A percentile compares a stretch with the other conserved stretches of the same genome.
Evolutionary conservation across 2,797 vertebrate species (phyloP).

Genomic region (Thaleichthys pacificus): DNA sequence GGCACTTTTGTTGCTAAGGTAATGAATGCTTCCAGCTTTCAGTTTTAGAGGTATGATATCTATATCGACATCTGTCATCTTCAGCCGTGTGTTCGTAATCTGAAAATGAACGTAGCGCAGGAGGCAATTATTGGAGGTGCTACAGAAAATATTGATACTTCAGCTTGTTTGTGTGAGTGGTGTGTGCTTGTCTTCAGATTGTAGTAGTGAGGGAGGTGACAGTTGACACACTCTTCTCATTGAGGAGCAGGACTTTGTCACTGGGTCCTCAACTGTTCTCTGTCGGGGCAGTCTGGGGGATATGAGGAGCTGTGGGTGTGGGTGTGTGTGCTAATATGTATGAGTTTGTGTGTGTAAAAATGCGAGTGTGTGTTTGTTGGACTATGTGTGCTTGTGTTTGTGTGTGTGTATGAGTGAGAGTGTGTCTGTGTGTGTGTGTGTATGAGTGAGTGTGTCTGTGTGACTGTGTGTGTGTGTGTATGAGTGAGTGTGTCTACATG

Average conservation of each 20-base stretch:
- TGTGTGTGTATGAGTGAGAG: slow-evolving; percentile 7
- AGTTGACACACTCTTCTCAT: no score
- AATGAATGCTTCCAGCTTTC: slow-evolving; percentile 49
- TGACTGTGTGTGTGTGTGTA: background rate
- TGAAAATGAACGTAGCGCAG: background rate
- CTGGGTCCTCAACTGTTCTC: background rate
- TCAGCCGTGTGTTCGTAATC: background rate
- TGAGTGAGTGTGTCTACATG: slow-evolving; percentile 17
- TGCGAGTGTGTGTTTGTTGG: background rate
- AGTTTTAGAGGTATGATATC: slow-evolving; percentile 14
- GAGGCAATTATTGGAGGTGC: slow-evolving; percentile 14
- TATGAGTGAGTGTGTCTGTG: background rate
- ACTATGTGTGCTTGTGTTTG: background rate
- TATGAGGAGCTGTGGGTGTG: background rate
- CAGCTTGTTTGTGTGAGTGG: background rate
- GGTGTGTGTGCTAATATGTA: slow-evolving; percentile 8
- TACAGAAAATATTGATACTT: background rate
- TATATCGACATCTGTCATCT: background rate
- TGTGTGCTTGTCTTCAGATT: no score
- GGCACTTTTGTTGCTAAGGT: slow-evolving; percentile 77
- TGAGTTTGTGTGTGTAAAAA: background rate
- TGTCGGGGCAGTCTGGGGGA: background rate
- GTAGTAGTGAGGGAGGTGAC: no score
- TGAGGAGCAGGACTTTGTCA: background rate
- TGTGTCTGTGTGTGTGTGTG: background rate